A percentile compares a stretch with the other conserved stretches of the same genome.
phyloP scores from a whole-genome alignment of 1,140 invertebrate genomes.

The Condylostylus longicornis region DNA sequence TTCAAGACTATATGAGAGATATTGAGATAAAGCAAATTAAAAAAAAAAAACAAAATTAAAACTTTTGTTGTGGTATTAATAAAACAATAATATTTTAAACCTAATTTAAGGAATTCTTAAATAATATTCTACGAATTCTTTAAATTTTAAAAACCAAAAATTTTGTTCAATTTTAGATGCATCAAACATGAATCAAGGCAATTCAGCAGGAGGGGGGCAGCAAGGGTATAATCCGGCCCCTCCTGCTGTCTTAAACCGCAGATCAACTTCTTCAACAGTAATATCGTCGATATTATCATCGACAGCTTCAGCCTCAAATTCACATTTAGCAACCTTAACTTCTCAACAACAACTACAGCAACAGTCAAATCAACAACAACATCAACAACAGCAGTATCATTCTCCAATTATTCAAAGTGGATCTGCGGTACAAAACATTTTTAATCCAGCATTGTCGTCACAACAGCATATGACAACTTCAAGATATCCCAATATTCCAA shows the following conservation, averaged over 20 bases:
- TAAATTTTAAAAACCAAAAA: too few relatives aligned
- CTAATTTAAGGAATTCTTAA: too few relatives aligned
- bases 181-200: conserved; percentile 34
- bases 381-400: conserved; percentile 13
- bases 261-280: conserved; percentile 14
- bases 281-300: conserved; percentile 4
- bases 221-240: conserved; percentile 32
- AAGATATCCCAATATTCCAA: conserved; percentile 7
- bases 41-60: too few relatives aligned
- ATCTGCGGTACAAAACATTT: too few relatives aligned
- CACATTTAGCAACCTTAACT: conserved; percentile 2
- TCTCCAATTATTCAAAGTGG: too few relatives aligned
- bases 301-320: conserved; percentile 1
- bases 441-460: conserved; percentile 22
- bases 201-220: conserved; percentile 34
- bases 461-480: conserved; percentile 17
- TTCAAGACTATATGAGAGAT: too few relatives aligned
- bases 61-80: too few relatives aligned
- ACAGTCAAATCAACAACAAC: conserved; percentile 9
- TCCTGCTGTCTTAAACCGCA: conserved; percentile 33
- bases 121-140: too few relatives aligned
- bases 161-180: conserved; percentile 30
- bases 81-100: too few relatives aligned
- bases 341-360: conserved; percentile 7
- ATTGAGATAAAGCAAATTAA: too few relatives aligned